Evolutionary conservation across 2,888 invertebrate genomes (phyloP).

Genomic region (Polymixis flavicincta): DNA sequence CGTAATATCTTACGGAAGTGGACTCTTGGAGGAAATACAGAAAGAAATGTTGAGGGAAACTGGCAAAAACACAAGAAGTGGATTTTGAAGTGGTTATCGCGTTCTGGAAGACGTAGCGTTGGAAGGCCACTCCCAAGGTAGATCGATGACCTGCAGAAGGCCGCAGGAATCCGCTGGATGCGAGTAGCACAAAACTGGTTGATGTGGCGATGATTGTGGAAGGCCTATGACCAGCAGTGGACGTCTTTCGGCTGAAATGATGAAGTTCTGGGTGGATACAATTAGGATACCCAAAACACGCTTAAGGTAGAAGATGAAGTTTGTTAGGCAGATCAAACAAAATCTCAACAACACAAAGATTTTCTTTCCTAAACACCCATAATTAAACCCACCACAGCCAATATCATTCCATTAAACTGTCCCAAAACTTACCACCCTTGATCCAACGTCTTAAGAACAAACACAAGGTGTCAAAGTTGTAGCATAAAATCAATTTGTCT

Average conservation of each 20-base stretch:
- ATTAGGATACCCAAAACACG: neutral
- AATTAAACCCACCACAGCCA: neutral
- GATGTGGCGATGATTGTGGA: too few species aligned
- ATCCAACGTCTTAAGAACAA: slow-evolving; percentile 36
- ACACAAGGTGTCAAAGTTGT: slow-evolving; percentile 59
- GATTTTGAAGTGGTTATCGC: too few species aligned
- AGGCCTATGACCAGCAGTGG: too few species aligned
- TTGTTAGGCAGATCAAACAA: neutral
- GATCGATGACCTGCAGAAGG: too few species aligned
- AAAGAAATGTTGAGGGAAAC: neutral
- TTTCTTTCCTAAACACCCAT: slow-evolving; percentile 10
- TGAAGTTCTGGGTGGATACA: neutral
- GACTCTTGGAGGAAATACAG: neutral
- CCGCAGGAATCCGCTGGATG: too few species aligned
- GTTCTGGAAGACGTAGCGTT: too few species aligned
- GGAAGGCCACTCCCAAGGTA: too few species aligned
- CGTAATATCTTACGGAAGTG: neutral
- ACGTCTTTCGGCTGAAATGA: too few species aligned
- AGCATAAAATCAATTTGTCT: slow-evolving; percentile 63
- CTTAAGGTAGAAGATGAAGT: too few species aligned
- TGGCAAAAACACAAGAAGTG: too few species aligned
- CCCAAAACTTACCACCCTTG: slow-evolving; percentile 44
- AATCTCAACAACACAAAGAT: neutral
- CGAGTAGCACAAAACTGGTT: too few species aligned
- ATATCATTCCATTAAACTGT: slow-evolving; percentile 19